Evolutionary conservation across 2,888 invertebrate species (phyloP).

Genomic region (Hirudinaria manillensis): DNA sequence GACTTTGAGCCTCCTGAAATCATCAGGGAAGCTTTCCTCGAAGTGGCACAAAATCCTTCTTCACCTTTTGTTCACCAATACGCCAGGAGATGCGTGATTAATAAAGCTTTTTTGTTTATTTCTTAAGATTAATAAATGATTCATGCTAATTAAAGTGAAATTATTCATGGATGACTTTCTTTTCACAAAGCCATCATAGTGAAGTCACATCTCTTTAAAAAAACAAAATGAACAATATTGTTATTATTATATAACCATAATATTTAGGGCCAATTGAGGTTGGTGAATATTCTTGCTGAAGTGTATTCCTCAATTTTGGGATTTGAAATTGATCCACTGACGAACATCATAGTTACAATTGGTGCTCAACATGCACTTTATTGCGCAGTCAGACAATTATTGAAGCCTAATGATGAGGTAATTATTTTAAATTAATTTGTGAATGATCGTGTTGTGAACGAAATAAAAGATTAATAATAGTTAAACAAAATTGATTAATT

Average conservation of each 20-base stretch:
- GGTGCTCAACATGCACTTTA: conserved; percentile 94
- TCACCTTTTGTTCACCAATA: conserved; percentile 82
- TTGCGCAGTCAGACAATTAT: conserved; percentile 75
- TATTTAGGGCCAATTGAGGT: conserved; percentile 81
- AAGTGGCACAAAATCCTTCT: conserved; percentile 60
- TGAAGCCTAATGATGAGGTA: conserved; percentile 67
- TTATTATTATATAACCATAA: no score
- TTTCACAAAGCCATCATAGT: no score
- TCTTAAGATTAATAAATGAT: no score
- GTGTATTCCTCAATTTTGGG: conserved; percentile 75
- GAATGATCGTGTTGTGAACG: no score
- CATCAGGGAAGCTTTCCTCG: conserved; percentile 70
- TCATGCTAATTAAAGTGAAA: no score
- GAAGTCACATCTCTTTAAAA: no score
- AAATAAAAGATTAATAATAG: no score
- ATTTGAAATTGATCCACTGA: conserved; percentile 71
- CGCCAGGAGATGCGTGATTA: conserved; percentile 88
- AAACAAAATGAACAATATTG: no score
- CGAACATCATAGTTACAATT: conserved; percentile 77
- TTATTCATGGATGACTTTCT: no score
- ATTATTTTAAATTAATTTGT: conserved; percentile 2
- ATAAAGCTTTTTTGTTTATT: no score
- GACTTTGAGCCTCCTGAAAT: conserved; percentile 76
- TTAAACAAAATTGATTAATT: no score
- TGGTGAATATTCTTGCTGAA: conserved; percentile 76